Percentiles rank a stretch among this genome's conserved stretches.
phyloP scores from a whole-genome alignment of 2,888 invertebrate genomes.

The Aspidiotus rigidus region DNA sequence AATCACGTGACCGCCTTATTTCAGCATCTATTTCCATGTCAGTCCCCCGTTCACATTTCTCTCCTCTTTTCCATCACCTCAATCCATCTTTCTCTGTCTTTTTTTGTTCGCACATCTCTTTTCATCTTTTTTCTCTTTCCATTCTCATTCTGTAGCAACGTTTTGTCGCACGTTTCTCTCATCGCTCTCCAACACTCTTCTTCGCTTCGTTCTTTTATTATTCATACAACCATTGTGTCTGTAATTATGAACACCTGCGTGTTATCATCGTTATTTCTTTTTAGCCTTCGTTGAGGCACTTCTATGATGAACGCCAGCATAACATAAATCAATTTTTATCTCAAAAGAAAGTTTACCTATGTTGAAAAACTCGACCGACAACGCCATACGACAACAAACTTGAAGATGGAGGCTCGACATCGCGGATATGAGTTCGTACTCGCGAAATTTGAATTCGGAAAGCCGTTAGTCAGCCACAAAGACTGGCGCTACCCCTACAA shows the following conservation, averaged over 20 bases:
- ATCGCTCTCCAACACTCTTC: not conserved
- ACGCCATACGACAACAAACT: too few species aligned
- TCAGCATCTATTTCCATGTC: slow-evolving; percentile 15
- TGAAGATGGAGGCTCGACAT: too few species aligned
- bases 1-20: slow-evolving; percentile 25
- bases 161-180: slow-evolving; percentile 23
- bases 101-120: not conserved
- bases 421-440: too few species aligned
- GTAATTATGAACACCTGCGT: slow-evolving; percentile 32
- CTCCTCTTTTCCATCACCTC: not conserved
- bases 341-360: not conserved
- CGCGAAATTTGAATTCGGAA: too few species aligned
- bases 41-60: slow-evolving; percentile 9
- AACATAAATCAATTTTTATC: slow-evolving; percentile 19
- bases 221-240: slow-evolving; percentile 28
- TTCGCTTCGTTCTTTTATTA: slow-evolving; percentile 18
- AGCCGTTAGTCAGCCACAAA: too few species aligned
- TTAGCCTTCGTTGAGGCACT: slow-evolving; percentile 5
- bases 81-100: not conserved
- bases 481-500: too few species aligned
- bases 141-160: not conserved
- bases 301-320: slow-evolving; percentile 22
- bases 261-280: slow-evolving; percentile 19
- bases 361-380: too few species aligned
- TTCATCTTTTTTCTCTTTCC: not conserved